Percentiles rank a stretch among this genome's conserved stretches.
Conservation (phyloP, 2,888 invertebrate species). For the Chloromyia formosa region DNA sequence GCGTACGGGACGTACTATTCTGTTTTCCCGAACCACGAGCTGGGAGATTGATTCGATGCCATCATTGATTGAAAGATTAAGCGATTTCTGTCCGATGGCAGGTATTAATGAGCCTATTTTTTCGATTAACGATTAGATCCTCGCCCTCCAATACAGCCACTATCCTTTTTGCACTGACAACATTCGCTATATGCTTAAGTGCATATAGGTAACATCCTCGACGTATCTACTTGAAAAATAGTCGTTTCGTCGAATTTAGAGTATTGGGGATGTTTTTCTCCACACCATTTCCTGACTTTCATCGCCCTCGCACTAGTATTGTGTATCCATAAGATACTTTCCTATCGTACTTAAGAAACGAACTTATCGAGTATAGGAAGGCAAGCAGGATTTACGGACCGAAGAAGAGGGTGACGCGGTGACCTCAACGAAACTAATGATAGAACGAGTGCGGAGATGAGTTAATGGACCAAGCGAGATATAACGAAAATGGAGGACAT, state of each 20-base stretch:
- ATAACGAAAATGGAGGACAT: constrained; percentile 41
- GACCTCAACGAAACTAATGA: constrained; percentile 20
- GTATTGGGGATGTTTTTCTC: background rate
- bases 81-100: constrained; percentile 49
- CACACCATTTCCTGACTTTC: background rate
- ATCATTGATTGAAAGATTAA: constrained; percentile 51
- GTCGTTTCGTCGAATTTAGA: constrained; percentile 6
- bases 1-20: constrained; percentile 33
- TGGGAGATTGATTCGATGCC: constrained; percentile 50
- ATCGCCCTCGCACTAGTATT: background rate
- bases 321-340: background rate
- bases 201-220: background rate
- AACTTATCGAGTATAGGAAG: background rate
- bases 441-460: constrained; percentile 35
- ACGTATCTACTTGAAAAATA: constrained; percentile 17
- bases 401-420: background rate
- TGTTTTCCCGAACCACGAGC: constrained; percentile 37
- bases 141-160: background rate
- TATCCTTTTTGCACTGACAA: background rate
- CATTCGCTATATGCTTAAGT: background rate
- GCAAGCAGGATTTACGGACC: background rate
- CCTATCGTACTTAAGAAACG: constrained; percentile 13
- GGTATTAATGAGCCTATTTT: constrained; percentile 50
- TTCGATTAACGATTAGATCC: constrained; percentile 30
- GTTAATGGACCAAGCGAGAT: constrained; percentile 44